phyloP scores from a whole-genome alignment of 2,113 vertebrate genomes.

The Xiphophorus hellerii region DNA sequence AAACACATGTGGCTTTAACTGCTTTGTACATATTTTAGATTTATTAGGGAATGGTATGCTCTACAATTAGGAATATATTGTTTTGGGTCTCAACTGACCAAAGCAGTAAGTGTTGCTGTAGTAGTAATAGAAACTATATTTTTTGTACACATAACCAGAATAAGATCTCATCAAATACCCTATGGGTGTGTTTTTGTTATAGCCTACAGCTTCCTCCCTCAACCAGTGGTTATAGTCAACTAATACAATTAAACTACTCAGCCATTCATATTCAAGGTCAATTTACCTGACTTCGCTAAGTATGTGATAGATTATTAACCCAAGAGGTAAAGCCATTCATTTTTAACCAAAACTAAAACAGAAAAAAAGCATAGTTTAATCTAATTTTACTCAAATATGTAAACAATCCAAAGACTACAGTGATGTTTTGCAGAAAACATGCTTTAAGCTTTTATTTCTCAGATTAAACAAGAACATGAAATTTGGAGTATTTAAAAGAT shows the following conservation, averaged over 20 bases:
- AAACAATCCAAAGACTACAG: neutral
- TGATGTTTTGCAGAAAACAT: neutral
- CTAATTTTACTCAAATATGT: neutral
- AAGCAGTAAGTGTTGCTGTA: neutral
- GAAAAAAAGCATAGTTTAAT: neutral
- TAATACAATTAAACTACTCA: constrained; percentile 39
- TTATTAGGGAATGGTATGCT: neutral
- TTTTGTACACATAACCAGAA: constrained; percentile 1
- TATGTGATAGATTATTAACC: neutral
- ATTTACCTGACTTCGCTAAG: neutral
- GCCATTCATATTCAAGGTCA: neutral
- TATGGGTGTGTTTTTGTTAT: neutral
- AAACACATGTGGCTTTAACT: constrained; percentile 32
- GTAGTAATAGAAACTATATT: neutral
- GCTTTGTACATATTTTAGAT: constrained; percentile 2
- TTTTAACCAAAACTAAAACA: constrained; percentile 35
- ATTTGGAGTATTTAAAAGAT: neutral
- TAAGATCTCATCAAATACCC: neutral
- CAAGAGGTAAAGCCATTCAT: constrained; percentile 4
- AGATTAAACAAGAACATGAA: neutral
- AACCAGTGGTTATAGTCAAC: constrained; percentile 29
- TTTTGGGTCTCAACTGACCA: neutral
- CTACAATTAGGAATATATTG: neutral
- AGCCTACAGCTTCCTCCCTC: neutral
- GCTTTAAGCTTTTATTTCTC: neutral